These are phyloP conservation scores for Glyptemys insculpta DNA, from an alignment of 2,797 vertebrate genomes.

Conservation along the genomic window DNA sequence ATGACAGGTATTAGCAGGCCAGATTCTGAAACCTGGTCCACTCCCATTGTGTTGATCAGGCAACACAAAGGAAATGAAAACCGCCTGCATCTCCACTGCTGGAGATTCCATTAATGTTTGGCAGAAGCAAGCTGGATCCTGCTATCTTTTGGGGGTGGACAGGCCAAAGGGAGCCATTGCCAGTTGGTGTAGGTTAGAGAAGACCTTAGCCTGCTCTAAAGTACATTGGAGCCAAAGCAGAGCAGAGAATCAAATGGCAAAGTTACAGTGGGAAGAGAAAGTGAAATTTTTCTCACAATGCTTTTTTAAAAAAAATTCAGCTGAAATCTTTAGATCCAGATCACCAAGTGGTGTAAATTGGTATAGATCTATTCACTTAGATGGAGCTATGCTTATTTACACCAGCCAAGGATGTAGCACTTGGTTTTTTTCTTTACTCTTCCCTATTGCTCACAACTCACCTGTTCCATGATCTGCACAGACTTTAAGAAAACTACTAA, in stretches of 20 bases:
- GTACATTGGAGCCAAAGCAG: background rate
- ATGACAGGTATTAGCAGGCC: background rate
- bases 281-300: background rate
- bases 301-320: background rate
- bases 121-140: background rate
- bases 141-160: background rate
- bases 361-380: background rate
- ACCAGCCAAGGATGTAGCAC: background rate
- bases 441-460: background rate
- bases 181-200: background rate
- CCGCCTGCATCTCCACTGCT: background rate
- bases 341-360: background rate
- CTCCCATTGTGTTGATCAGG: background rate
- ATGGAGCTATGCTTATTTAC: background rate
- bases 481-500: background rate
- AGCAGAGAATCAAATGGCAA: background rate
- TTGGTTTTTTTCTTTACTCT: background rate
- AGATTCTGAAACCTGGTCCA: background rate
- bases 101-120: background rate
- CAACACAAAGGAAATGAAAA: background rate
- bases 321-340: background rate
- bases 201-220: background rate
- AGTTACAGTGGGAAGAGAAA: background rate
- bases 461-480: background rate
- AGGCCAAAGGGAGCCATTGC: background rate